Evolutionary conservation across 2,113 vertebrate genomes (phyloP).

Genomic region (Myocastor coypus): DNA sequence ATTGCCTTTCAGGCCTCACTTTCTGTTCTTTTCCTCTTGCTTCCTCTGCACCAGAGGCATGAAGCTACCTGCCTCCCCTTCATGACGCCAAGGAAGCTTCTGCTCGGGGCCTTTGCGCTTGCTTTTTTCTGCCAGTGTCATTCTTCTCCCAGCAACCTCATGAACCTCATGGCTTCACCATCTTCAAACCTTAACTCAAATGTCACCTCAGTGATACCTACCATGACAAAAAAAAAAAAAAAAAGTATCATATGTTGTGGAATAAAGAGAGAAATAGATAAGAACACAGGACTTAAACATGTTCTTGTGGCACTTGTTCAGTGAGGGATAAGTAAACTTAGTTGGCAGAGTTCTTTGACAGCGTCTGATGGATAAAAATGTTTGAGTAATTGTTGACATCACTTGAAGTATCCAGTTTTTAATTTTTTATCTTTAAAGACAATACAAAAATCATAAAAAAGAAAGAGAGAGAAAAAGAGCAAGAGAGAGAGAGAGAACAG

Average conservation of each 20-base stretch:
- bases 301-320: background rate
- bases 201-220: background rate
- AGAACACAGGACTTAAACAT: background rate
- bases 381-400: background rate
- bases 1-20: background rate
- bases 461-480: no score
- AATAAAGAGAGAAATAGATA: background rate
- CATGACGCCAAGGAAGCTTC: background rate
- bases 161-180: background rate
- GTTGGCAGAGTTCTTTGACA: background rate
- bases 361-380: slow-evolving; percentile 37
- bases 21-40: background rate
- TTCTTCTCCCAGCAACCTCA: background rate
- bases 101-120: background rate
- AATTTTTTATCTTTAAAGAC: no score
- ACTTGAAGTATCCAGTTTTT: background rate
- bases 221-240: background rate
- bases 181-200: background rate
- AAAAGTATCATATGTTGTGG: background rate
- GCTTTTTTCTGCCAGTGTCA: background rate
- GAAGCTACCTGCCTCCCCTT: background rate
- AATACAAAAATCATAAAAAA: no score
- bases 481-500: no score
- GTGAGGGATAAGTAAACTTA: background rate
- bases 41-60: background rate